Conservation (phyloP, 2,888 invertebrate species). For the Dimorphilus gyrociliatus region DNA sequence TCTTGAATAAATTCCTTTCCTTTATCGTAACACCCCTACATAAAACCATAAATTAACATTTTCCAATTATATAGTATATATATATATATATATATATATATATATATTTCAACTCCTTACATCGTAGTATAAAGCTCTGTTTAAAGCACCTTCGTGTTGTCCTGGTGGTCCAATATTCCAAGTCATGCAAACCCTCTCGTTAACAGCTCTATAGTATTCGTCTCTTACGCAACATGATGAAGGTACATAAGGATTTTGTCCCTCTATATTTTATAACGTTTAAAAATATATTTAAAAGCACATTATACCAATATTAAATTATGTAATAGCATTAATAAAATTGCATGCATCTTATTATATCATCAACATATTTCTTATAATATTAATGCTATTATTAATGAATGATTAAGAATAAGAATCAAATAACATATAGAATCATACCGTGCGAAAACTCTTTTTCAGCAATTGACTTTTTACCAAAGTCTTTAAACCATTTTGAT, state of each 20-base stretch:
- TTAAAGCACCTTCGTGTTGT: conserved; percentile 11
- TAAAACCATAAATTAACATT: conserved; percentile 1
- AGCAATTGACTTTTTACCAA: not conserved
- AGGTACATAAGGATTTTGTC: conserved; percentile 13
- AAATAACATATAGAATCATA: not conserved
- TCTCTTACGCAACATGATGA: conserved; percentile 13
- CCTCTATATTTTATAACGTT: conserved; percentile 7
- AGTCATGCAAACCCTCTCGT: conserved; percentile 11
- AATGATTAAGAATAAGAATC: too few relatives aligned
- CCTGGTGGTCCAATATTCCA: conserved; percentile 14
- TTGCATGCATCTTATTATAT: too few relatives aligned
- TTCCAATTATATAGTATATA: not conserved
- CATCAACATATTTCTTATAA: too few relatives aligned
- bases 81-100: not conserved
- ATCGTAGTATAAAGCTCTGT: conserved; percentile 13
- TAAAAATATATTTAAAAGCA: not conserved
- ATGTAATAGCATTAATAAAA: not conserved
- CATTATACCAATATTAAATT: conserved; percentile 2
- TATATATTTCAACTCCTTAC: conserved; percentile 6
- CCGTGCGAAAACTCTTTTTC: conserved; percentile 4
- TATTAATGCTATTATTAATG: too few relatives aligned
- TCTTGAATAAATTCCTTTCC: conserved; percentile 10
- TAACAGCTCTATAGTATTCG: conserved; percentile 10
- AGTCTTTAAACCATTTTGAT: conserved; percentile 16
- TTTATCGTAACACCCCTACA: conserved; percentile 13